Base-by-base conservation (phyloP, 2,113 vertebrate species). In the Passer montanus region DNA sequence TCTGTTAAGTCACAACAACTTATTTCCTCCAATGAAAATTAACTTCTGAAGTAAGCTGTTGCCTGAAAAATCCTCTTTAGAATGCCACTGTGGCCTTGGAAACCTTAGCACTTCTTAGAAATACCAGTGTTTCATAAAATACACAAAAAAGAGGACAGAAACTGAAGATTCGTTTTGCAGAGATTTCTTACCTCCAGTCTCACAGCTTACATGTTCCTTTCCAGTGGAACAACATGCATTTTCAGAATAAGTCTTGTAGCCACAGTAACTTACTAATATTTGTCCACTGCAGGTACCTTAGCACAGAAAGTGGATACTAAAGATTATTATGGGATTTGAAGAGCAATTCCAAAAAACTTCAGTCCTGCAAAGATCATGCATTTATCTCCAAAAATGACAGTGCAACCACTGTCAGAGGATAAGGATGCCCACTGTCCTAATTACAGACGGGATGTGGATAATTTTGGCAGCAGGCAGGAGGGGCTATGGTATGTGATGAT, bases 361-460 rank as follows among this genome's bases (percentile, higher is more conserved):
- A 70, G 21, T 49, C 24, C 17, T 39, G n/a, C 14, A 60, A 46
- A 73, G 17, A 43, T 13, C 12, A 47, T 2, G 1, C 68, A 8
- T 31, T 68, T 67, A 41, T 15, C 14, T 69, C 46, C 62, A 59
- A 43, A 35, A 13, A 37, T 6, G 21, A 0, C 4, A 17, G n/a
- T 24, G 15, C 44, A 49, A n/a, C 14, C 22, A 16, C 35, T 37
- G 35, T 37, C 33, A 56, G 44, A 12, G 26, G 64, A 39, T 11
- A 46, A 56, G 30, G 10, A 26, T 69, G 18, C 9, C 9, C 21
- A 33, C 7, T 52, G 33, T 27, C 11, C 46, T 19, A 22, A 46
- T 44, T 50, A 43, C 1, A 5, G 53, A 30, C 0, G 1, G 37
- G 26, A 44, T 1, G 0, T 18, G 17, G 31, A 44, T 44, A 52